These are phyloP conservation scores for Parascotia fuliginaria DNA, from an alignment of 2,888 invertebrate genomes.

Conservation along the genomic window DNA sequence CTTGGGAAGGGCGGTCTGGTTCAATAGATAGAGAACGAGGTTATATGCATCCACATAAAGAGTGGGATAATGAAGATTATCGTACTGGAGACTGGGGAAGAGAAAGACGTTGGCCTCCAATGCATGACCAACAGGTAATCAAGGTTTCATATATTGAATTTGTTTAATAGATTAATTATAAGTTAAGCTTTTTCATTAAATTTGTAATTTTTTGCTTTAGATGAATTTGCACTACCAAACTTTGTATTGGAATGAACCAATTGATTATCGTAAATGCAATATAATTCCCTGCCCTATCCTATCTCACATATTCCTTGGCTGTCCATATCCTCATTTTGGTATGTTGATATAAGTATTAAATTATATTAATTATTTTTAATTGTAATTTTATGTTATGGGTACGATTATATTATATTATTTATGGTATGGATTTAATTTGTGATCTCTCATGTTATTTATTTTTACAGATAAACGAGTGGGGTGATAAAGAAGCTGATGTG, in stretches of 20 bases:
- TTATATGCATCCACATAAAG: conserved; percentile 80
- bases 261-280: conserved; percentile 73
- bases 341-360: conserved; percentile 53
- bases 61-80: conserved; percentile 85
- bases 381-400: background rate
- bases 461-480: conserved; percentile 81
- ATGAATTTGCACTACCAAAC: conserved; percentile 70
- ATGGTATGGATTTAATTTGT: background rate
- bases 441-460: conserved; percentile 8
- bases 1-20: conserved; percentile 84
- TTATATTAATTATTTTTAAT: conserved; percentile 3
- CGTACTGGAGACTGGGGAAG: conserved; percentile 82
- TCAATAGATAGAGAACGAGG: conserved; percentile 79
- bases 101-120: conserved; percentile 79
- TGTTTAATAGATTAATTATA: too few relatives aligned
- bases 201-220: conserved; percentile 58
- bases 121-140: conserved; percentile 77
- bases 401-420: background rate
- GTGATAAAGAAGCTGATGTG: conserved; percentile 79
- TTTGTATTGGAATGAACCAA: conserved; percentile 73
- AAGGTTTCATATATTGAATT: too few relatives aligned
- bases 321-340: conserved; percentile 80
- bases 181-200: background rate
- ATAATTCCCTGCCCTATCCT: conserved; percentile 74
- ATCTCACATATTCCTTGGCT: conserved; percentile 83